phyloP scores from a whole-genome alignment of 1,140 invertebrate genomes.

The Drosophila orosa region DNA sequence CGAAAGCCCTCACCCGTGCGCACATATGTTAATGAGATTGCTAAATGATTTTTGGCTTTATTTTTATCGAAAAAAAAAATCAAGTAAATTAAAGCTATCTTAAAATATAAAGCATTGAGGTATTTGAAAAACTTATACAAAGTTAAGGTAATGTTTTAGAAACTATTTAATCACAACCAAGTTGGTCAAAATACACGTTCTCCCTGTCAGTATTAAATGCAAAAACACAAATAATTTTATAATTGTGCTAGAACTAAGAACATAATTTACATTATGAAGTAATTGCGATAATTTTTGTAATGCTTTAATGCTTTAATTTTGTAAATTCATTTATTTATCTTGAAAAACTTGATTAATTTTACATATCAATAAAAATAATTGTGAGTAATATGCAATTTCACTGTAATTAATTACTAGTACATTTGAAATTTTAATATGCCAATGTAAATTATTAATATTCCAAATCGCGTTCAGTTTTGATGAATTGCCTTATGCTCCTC shows the following conservation, averaged over 20 bases:
- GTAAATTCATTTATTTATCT: not conserved
- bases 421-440: not conserved
- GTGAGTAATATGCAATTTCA: not conserved
- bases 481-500: slow-evolving; percentile 3
- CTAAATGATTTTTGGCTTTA: slow-evolving; percentile 6
- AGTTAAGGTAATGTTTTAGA: not conserved
- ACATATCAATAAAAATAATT: not conserved
- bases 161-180: not conserved
- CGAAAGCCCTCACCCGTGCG: not conserved
- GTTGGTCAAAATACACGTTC: not conserved
- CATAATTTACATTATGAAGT: not conserved
- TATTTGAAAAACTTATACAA: not conserved
- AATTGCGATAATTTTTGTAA: not conserved
- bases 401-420: rapidly evolving
- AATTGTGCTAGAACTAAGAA: not conserved
- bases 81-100: not conserved
- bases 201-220: rapidly evolving
- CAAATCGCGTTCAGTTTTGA: slow-evolving; percentile 7
- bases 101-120: not conserved
- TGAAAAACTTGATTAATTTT: not conserved
- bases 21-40: slow-evolving; percentile 24
- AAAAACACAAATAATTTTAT: not conserved
- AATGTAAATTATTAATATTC: not conserved
- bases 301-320: not conserved
- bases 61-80: not conserved